Conservation (phyloP, 2,888 invertebrate species). For the Cosmorhoe ocellata region DNA sequence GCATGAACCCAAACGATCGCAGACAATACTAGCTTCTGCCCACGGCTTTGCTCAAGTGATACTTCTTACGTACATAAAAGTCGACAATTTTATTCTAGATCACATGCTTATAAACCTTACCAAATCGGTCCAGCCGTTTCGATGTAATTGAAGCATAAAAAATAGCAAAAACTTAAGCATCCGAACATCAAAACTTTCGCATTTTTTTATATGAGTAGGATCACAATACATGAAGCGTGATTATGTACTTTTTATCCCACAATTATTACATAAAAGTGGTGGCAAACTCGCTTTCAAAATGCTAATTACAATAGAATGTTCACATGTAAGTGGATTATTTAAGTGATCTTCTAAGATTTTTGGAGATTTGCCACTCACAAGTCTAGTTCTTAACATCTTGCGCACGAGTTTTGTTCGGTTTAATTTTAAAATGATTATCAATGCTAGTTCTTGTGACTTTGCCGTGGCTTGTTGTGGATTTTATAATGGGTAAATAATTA, state of each 20-base stretch:
- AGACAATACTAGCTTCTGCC: too few species aligned
- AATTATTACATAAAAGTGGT: conserved; percentile 24
- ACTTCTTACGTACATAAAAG: too few species aligned
- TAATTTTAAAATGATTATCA: conserved; percentile 28
- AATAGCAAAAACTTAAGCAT: too few species aligned
- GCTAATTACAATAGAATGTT: conserved; percentile 31
- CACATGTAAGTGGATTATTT: conserved; percentile 21
- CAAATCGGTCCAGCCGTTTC: too few species aligned
- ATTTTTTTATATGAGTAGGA: too few species aligned
- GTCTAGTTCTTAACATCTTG: conserved; percentile 20
- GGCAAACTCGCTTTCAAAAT: conserved; percentile 36
- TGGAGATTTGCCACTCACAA: conserved; percentile 24
- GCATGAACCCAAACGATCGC: conserved; percentile 11
- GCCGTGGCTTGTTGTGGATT: conserved; percentile 28
- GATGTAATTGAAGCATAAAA: too few species aligned
- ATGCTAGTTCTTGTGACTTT: conserved; percentile 24
- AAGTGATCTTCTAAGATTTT: conserved; percentile 21
- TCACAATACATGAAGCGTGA: conserved; percentile 6
- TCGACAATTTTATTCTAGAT: too few species aligned
- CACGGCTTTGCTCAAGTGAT: too few species aligned
- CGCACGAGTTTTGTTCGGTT: conserved; percentile 16
- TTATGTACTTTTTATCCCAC: conserved; percentile 12
- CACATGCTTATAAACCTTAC: too few species aligned
- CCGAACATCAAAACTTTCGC: too few species aligned
- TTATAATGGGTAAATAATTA: conserved; percentile 14